Evolutionary conservation across 2,888 invertebrate genomes (phyloP).

Genomic region (Cosmia pyralina): DNA sequence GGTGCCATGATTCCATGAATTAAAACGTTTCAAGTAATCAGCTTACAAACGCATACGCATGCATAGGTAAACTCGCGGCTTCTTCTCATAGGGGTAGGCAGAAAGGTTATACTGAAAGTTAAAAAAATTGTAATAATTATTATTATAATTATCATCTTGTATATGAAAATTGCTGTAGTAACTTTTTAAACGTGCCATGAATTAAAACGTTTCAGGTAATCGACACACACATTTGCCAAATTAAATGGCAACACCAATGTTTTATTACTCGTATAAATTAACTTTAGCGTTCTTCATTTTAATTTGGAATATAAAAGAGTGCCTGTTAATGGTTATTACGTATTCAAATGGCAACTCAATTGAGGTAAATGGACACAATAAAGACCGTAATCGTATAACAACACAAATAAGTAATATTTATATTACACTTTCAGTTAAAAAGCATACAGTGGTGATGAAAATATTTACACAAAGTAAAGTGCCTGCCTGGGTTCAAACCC

Average conservation of each 20-base stretch:
- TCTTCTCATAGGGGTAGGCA: background rate
- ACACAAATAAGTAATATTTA: background rate
- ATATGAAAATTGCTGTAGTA: background rate
- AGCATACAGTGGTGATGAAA: too few species aligned
- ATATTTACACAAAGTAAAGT: too few species aligned
- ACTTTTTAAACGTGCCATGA: background rate
- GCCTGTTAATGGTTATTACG: slow-evolving; percentile 1
- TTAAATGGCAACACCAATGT: slow-evolving; percentile 2
- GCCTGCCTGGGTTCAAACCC: too few species aligned
- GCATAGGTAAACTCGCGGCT: too few species aligned
- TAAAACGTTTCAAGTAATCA: too few species aligned
- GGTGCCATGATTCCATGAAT: too few species aligned
- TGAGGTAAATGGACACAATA: slow-evolving; percentile 5
- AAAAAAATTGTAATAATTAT: too few species aligned
- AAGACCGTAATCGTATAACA: background rate
- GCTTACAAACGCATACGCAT: too few species aligned
- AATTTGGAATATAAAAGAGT: slow-evolving; percentile 3
- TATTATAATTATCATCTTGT: too few species aligned
- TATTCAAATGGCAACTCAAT: background rate
- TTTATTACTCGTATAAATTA: slow-evolving; percentile 24
- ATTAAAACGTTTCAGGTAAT: slow-evolving; percentile 12
- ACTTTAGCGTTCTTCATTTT: slow-evolving; percentile 6
- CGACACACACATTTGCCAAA: slow-evolving; percentile 3
- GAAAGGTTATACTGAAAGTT: background rate
- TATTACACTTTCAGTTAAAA: too few species aligned